A percentile compares a stretch with the other conserved stretches of the same genome.
Conservation (phyloP, 2,113 vertebrate genomes). For the Crotalus helleri region DNA sequence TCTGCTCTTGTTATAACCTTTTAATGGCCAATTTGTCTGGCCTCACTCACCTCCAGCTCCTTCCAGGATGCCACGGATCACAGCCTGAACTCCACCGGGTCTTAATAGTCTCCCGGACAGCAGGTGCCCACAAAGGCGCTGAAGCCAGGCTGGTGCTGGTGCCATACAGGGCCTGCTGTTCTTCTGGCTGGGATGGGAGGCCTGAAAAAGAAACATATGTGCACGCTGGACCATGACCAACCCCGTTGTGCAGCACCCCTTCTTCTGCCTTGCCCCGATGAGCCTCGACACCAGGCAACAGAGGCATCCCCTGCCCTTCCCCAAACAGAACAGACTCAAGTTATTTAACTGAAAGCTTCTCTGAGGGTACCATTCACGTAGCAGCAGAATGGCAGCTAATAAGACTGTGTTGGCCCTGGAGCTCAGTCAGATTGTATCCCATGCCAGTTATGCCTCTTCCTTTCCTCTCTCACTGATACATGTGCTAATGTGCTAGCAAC, state of each 20-base stretch:
- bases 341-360: background rate
- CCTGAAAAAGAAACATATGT: conserved; percentile 30
- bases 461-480: background rate
- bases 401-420: background rate
- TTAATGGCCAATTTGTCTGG: background rate
- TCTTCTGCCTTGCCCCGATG: background rate
- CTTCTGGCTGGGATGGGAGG: background rate
- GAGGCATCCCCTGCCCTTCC: background rate
- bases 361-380: background rate
- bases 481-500: background rate
- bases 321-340: background rate
- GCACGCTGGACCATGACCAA: background rate
- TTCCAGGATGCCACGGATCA: conserved; percentile 85
- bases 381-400: background rate
- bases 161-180: conserved; percentile 27
- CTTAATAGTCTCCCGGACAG: conserved; percentile 87
- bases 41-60: conserved; percentile 77
- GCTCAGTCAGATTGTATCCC: background rate
- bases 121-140: conserved; percentile 84
- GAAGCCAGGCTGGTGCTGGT: conserved; percentile 80
- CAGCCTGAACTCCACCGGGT: conserved; percentile 83
- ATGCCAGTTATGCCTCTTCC: background rate
- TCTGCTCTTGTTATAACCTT: background rate
- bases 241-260: background rate
- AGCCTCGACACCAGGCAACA: background rate